A percentile compares a stretch with the other conserved stretches of the same genome.
Evolutionary conservation across 2,797 vertebrate genomes (phyloP).

Genomic region (Microhierax caerulescens): DNA sequence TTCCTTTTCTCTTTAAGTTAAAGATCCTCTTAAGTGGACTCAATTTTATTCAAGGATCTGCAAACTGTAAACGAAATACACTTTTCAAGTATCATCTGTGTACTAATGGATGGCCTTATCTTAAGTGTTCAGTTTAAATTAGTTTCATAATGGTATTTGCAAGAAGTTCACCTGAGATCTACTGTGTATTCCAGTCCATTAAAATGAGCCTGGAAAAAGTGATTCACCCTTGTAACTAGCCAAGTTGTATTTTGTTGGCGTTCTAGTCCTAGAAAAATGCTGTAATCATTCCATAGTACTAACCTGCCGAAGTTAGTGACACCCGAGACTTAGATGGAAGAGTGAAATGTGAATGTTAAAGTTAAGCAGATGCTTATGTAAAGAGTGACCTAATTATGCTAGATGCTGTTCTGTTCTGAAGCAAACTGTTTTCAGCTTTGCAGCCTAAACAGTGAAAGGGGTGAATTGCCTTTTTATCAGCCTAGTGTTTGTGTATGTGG

Average conservation of each 20-base stretch:
- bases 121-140: neutral
- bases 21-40: neutral
- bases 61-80: neutral
- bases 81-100: neutral
- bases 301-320: neutral
- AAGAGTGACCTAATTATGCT: neutral
- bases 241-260: neutral
- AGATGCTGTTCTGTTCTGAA: neutral
- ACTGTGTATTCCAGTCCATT: neutral
- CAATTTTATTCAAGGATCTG: neutral
- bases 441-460: neutral
- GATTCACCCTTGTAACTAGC: neutral
- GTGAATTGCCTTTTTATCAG: neutral
- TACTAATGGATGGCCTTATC: neutral
- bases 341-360: neutral
- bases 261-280: neutral
- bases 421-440: neutral
- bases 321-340: neutral
- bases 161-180: neutral
- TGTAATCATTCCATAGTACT: neutral
- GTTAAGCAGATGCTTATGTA: neutral
- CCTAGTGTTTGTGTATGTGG: neutral
- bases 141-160: neutral
- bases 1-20: neutral
- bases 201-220: neutral